Conservation (phyloP, 2,888 invertebrate species). For the Plusia festucae region DNA sequence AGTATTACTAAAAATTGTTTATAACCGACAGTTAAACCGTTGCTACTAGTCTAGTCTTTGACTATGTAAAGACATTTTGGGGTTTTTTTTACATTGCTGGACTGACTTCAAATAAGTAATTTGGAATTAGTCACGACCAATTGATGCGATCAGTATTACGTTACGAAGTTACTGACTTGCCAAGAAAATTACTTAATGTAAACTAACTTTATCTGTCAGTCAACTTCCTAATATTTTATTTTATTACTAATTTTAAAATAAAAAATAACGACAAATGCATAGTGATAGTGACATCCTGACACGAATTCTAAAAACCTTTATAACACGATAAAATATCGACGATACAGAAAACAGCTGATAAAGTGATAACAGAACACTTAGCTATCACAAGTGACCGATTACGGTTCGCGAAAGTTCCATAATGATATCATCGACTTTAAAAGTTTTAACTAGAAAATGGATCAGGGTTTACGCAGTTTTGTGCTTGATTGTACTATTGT, state of each 20-base stretch:
- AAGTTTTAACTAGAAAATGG: conserved; percentile 67
- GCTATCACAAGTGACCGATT: conserved; percentile 39
- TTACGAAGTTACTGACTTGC: too few relatives aligned
- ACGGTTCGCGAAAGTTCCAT: conserved; percentile 71
- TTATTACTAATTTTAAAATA: not conserved
- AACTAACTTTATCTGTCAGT: not conserved
- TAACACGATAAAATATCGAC: conserved; percentile 23
- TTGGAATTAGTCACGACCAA: too few relatives aligned
- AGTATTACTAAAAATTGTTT: not conserved
- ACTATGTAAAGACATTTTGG: not conserved
- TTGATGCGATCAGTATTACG: too few relatives aligned
- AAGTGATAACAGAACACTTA: conserved; percentile 26
- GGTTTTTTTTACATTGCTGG: not conserved
- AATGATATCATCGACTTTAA: conserved; percentile 67
- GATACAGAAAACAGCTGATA: conserved; percentile 42
- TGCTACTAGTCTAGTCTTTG: not conserved
- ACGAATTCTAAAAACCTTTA: not conserved
- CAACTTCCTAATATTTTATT: not conserved
- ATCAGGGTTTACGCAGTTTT: conserved; percentile 64
- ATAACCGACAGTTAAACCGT: not conserved
- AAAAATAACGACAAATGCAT: not conserved
- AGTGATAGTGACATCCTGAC: not conserved
- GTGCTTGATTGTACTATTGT: conserved; percentile 61
- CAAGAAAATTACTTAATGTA: not conserved
- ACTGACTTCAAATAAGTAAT: not conserved